Percentiles rank a stretch among this genome's conserved stretches.
phyloP scores from a whole-genome alignment of 2,888 invertebrate species.

The Stomorhina lunata region DNA sequence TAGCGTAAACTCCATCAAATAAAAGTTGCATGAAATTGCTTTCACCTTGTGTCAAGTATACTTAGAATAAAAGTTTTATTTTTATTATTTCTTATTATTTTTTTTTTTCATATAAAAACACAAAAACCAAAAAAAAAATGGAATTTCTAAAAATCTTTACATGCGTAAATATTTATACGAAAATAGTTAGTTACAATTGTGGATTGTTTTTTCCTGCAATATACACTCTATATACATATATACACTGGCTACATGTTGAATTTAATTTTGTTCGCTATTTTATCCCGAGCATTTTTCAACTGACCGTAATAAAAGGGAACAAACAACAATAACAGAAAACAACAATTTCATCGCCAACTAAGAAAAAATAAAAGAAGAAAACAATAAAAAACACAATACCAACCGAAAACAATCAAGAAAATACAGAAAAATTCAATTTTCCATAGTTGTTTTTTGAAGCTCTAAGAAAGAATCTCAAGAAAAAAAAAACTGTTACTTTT shows the following conservation, averaged over 20 bases:
- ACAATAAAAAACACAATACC: conserved; percentile 18
- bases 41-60: conserved; percentile 51
- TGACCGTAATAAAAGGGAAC: conserved; percentile 48
- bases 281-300: conserved; percentile 11
- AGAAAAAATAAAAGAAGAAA: background rate
- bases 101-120: background rate
- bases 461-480: background rate
- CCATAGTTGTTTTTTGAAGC: conserved; percentile 24
- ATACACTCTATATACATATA: no score
- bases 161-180: conserved; percentile 18
- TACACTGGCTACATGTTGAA: background rate
- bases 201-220: no score
- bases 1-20: conserved; percentile 48
- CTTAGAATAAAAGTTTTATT: background rate
- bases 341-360: background rate
- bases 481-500: background rate
- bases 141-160: conserved; percentile 13
- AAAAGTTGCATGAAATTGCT: conserved; percentile 56
- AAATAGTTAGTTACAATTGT: background rate
- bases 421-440: conserved; percentile 47
- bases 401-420: conserved; percentile 50
- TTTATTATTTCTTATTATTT: background rate
- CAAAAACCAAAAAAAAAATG: background rate
- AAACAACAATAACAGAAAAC: background rate
- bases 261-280: conserved; percentile 17